Conservation (phyloP, 2,113 vertebrate genomes). For the Bothrops jararaca region DNA sequence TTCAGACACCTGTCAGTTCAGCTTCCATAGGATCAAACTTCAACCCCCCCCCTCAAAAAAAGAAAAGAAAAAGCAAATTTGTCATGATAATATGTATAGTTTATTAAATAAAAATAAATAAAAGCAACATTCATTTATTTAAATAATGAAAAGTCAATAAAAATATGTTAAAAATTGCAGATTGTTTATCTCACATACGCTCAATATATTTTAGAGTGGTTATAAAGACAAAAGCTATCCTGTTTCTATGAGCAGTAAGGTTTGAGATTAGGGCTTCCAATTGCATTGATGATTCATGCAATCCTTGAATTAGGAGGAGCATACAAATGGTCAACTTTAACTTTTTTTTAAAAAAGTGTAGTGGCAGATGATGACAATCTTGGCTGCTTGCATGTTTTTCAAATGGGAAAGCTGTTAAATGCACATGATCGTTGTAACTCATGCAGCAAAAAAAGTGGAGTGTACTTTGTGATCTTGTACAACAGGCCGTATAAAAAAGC, state of each 20-base stretch:
- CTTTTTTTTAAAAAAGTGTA: neutral
- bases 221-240: neutral
- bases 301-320: neutral
- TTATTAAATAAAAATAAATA: neutral
- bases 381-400: neutral
- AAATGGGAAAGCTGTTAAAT: neutral
- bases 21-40: neutral
- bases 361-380: neutral
- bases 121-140: neutral
- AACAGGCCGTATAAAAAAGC: neutral
- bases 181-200: neutral
- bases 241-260: neutral
- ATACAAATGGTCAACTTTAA: neutral
- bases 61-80: neutral
- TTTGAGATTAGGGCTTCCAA: neutral
- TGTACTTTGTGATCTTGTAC: neutral
- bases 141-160: neutral
- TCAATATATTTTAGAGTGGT: neutral
- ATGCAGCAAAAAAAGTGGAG: neutral
- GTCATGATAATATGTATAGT: neutral
- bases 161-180: neutral
- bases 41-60: neutral
- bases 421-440: neutral
- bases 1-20: neutral
- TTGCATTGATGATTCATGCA: neutral